A percentile compares a stretch with the other conserved stretches of the same genome.
phyloP scores from a whole-genome alignment of 2,113 vertebrate species.

The Erpornis zantholeuca region DNA sequence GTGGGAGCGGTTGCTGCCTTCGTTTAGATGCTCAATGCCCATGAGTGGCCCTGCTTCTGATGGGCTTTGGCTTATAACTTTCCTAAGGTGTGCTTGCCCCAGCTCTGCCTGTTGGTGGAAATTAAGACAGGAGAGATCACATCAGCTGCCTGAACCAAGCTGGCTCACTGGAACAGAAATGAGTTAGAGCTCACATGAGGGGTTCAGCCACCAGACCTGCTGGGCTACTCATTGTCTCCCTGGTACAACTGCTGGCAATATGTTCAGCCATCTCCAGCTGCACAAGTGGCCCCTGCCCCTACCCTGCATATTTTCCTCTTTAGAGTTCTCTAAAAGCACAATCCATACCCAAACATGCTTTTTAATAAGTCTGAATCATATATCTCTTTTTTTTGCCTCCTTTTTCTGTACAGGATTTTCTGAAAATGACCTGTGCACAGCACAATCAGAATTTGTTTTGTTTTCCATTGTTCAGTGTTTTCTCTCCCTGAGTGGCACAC shows the following conservation, averaged over 20 bases:
- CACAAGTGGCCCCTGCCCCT: neutral
- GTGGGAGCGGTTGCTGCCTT: neutral
- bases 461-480: neutral
- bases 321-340: neutral
- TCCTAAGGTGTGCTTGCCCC: rapidly evolving
- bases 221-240: neutral
- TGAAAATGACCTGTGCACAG: neutral
- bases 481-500: neutral
- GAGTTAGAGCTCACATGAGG: rapidly evolving
- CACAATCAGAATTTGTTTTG: neutral
- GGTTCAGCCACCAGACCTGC: neutral
- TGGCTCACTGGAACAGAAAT: neutral
- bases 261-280: neutral
- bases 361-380: neutral
- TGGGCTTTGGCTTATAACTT: neutral
- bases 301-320: neutral
- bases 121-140: neutral
- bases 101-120: neutral
- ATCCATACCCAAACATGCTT: neutral
- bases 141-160: neutral
- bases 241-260: neutral
- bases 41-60: neutral
- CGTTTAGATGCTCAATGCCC: neutral
- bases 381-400: neutral
- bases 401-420: neutral